phyloP scores from a whole-genome alignment of 1,140 invertebrate genomes.

The Hycleus cichorii region DNA sequence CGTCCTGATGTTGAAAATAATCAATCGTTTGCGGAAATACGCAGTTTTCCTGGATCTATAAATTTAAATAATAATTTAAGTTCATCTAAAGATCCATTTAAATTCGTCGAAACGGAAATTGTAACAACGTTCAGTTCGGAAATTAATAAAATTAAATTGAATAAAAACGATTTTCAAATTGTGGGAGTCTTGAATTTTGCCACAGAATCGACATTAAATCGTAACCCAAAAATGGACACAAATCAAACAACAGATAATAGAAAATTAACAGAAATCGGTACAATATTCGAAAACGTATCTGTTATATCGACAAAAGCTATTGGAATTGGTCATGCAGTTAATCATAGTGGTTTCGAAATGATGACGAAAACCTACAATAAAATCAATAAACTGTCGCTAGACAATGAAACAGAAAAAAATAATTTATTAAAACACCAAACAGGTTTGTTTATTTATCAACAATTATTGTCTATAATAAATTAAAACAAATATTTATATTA shows the following conservation, averaged over 20 bases:
- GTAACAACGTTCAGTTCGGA: conserved; percentile 29
- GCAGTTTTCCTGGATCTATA: conserved; percentile 39
- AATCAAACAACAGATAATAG: conserved; percentile 24
- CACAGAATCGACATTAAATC: conserved; percentile 16
- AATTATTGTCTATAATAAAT: not conserved
- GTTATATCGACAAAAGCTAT: conserved; percentile 52
- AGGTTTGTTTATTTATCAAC: too few species aligned
- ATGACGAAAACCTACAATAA: conserved; percentile 59
- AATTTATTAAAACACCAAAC: too few species aligned
- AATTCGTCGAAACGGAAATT: conserved; percentile 25
- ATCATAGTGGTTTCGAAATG: conserved; percentile 57
- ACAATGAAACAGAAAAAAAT: not conserved
- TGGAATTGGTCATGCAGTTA: conserved; percentile 45
- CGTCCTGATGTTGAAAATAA: conserved; percentile 38
- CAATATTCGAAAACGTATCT: conserved; percentile 45
- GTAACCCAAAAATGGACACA: conserved; percentile 30
- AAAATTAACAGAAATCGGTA: conserved; percentile 43
- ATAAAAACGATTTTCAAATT: conserved; percentile 33
- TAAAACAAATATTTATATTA: conserved; percentile 1
- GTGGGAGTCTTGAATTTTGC: conserved; percentile 33
- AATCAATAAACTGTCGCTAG: conserved; percentile 26
- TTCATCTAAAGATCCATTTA: conserved; percentile 10
- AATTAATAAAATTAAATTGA: conserved; percentile 14
- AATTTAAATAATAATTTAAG: conserved; percentile 29
- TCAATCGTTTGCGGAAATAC: conserved; percentile 27